These are phyloP conservation scores for Hippocampus kuda DNA, from an alignment of 2,797 vertebrate species.

Conservation along the genomic window DNA sequence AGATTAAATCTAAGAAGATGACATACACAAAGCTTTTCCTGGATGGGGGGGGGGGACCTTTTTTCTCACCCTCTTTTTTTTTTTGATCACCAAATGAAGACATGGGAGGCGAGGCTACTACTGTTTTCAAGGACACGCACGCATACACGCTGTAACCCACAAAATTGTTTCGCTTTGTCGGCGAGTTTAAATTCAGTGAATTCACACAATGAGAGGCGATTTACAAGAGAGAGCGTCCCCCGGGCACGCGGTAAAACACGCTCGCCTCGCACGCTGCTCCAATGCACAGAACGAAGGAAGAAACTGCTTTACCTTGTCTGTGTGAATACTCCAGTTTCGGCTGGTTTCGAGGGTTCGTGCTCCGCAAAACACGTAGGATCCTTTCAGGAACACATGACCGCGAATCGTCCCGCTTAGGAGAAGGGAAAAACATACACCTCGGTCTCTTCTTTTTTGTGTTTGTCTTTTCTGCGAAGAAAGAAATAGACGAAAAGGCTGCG, in stretches of 20 bases:
- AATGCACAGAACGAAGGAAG: neutral
- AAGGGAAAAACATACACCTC: neutral
- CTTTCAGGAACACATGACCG: slow-evolving; percentile 16
- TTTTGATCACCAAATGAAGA: neutral
- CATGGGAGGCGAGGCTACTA: neutral
- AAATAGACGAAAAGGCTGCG: neutral
- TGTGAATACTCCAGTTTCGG: slow-evolving; percentile 52
- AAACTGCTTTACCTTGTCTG: slow-evolving; percentile 46
- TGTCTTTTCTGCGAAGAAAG: neutral
- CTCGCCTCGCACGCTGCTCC: neutral
- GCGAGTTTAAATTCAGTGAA: neutral
- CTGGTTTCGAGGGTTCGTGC: slow-evolving; percentile 36
- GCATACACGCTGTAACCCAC: neutral
- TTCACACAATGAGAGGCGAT: neutral
- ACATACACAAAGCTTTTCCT: slow-evolving; percentile 9
- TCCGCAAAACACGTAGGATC: slow-evolving; percentile 45
- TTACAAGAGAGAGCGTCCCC: neutral
- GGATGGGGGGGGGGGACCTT: neutral
- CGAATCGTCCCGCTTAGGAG: neutral
- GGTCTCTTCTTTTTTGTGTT: neutral
- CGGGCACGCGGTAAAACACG: neutral
- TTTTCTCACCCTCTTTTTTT: neutral
- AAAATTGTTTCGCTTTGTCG: neutral
- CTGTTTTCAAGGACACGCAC: neutral
- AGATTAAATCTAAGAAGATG: neutral